Evolutionary conservation across 35 echinoderm and acorn worm genomes (phyloP), one percentile per base, ranked within the genome.

Genomic region (Ophiothrix spiculata): DNA sequence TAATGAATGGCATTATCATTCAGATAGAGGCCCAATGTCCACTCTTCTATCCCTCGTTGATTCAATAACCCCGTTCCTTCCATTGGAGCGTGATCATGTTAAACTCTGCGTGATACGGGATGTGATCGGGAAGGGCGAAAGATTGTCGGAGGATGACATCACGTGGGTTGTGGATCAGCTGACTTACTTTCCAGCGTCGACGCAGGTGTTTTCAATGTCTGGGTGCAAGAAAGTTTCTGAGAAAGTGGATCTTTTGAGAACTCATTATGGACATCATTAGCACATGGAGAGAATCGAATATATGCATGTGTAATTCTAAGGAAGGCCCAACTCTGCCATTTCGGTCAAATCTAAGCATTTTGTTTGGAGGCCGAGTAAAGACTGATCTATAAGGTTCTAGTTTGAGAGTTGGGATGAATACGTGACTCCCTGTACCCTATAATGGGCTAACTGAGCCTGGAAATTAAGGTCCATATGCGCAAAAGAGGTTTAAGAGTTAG

Each of bases 141-240:
- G 74, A 31, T 4, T 85, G n/a, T 74, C 29, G 12, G 83, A 86
- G 31, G 77, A 79, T 14, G 83, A 85, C 25, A 13, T 91, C 29
- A 49, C 77, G 39, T 91, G 89, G 89, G 83, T 91, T 16, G 82
- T 83, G 2, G 89, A 91, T 16, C 75, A 91, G 76, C 41, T 91
- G 76, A 77, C 40, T 1, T 91, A 86, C 23, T 79, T 79, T 37
- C 89, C 89, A 39, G 75, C 78, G 11, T 64, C 42, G n/a, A 49
- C 39, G 25, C 89, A 40, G 13, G 37, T 90, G 74, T 91, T 91
- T 56, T 91, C 89, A 38, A 38, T 39, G 29, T 91, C 89, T 41
- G 89, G 89, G 6, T 91, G 89, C 45, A 91, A 91, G 60, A 85
- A 91, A 31, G 89, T 91, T 28, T 46, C 76, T 39, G 83, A 85